phyloP scores from a whole-genome alignment of 2,888 invertebrate species.

The Gortyna flavago region DNA sequence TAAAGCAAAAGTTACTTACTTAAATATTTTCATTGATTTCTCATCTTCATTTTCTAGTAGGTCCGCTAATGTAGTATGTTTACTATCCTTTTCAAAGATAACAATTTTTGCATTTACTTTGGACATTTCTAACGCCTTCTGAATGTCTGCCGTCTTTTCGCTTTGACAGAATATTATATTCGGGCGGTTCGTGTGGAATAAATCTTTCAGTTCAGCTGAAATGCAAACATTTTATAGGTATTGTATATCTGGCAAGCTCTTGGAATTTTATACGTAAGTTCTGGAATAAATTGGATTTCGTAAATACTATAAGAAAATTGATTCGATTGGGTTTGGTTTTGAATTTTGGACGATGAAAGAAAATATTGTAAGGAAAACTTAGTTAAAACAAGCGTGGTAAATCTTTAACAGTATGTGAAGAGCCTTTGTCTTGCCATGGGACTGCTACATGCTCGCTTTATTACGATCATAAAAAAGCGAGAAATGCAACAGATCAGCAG shows the following conservation, averaged over 20 bases:
- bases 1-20: slow-evolving; percentile 33
- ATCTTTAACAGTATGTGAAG: not conserved
- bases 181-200: slow-evolving; percentile 36
- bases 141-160: slow-evolving; percentile 30
- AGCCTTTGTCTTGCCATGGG: not conserved
- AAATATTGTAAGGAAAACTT: not conserved
- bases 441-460: too few species aligned
- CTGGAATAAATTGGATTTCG: not conserved
- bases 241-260: slow-evolving; percentile 36
- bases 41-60: slow-evolving; percentile 28
- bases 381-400: not conserved
- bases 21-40: slow-evolving; percentile 25
- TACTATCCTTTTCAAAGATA: slow-evolving; percentile 19
- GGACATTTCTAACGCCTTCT: slow-evolving; percentile 37
- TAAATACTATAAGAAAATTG: not conserved
- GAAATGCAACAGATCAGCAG: too few species aligned
- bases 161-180: slow-evolving; percentile 55
- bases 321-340: not conserved
- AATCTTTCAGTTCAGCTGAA: slow-evolving; percentile 50
- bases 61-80: slow-evolving; percentile 22
- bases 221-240: not conserved
- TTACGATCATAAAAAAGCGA: too few species aligned
- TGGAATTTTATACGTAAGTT: not conserved
- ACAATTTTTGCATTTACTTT: slow-evolving; percentile 26
- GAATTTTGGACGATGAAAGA: not conserved